Evolutionary conservation across 1,140 invertebrate genomes (phyloP).

Genomic region (Bombus ignitus): DNA sequence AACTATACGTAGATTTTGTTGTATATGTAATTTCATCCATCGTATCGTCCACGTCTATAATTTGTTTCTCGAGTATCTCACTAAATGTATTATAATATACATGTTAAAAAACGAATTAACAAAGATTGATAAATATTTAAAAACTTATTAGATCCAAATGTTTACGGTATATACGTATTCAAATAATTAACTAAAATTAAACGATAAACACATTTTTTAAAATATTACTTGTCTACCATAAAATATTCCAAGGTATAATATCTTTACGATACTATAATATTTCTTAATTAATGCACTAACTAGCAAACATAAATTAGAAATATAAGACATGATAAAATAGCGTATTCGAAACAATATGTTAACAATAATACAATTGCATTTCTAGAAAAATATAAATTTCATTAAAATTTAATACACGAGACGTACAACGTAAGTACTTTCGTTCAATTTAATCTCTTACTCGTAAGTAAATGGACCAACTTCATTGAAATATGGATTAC

Average conservation of each 20-base stretch:
- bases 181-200: no score
- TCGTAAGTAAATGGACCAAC: slow-evolving; percentile 66
- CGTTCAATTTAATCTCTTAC: slow-evolving; percentile 38
- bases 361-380: no score
- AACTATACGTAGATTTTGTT: slow-evolving; percentile 44
- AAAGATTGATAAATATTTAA: not conserved
- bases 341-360: not conserved
- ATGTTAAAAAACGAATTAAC: not conserved
- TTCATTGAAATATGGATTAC: slow-evolving; percentile 54
- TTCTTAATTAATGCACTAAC: no score
- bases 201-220: no score
- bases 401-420: no score
- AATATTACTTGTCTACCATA: no score
- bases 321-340: not conserved
- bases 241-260: no score
- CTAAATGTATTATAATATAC: slow-evolving; percentile 30
- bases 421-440: not conserved
- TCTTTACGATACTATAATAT: no score
- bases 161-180: no score
- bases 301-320: no score
- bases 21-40: slow-evolving; percentile 62
- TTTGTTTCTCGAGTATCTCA: slow-evolving; percentile 42
- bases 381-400: no score
- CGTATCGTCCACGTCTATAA: slow-evolving; percentile 50
- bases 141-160: not conserved